Base-by-base conservation (phyloP, 1,140 invertebrate species). In the Ruditapes philippinarum region DNA sequence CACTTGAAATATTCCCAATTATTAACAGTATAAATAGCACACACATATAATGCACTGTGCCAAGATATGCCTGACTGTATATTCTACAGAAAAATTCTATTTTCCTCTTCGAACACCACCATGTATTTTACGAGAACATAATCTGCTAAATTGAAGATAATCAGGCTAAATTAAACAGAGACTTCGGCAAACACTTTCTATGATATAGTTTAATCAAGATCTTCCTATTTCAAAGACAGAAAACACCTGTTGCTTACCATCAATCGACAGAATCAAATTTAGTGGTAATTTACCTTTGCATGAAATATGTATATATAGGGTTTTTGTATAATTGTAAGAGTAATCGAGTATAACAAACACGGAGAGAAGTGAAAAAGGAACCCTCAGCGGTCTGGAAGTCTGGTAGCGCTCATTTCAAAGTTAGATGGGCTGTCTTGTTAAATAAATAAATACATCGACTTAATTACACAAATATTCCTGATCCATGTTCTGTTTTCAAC, bases 121-220 rank as follows among this genome's bases (percentile, higher is more conserved):
- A n/a, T n/a, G n/a, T n/a, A n/a, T n/a, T n/a, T n/a, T n/a, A n/a
- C n/a, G 22, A 31, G 33, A 28, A 36, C 31, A 31, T 17, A 70
- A 70, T 70, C 9, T 25, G 22, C 38, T 36, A 33, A 38, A 54
- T 31, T 57, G 25, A 74, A 42, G 40, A 49, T 78, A 78, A 78
- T 78, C 74, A 31, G n/a, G 31, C 74, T 78, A 78, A 78, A 78
- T 78, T 54, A 38, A 51, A 28, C 45, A 51, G 45, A 36, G 19
- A 31, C 49, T 19, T n/a, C 54, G 25, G 49, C 54, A 33, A 74
- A 74, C 38, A 45, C 5, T 74, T 74, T 74, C 40, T 9, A 19
- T 49, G 40, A 28, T 19, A 49, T 49, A 74, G 11, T 38, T 49
- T 74, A 38, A 78, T 54, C 74, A 36, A 76, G 74, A 54, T 78